Conservation (phyloP, 2,888 invertebrate species). For the Meteorus colon region DNA sequence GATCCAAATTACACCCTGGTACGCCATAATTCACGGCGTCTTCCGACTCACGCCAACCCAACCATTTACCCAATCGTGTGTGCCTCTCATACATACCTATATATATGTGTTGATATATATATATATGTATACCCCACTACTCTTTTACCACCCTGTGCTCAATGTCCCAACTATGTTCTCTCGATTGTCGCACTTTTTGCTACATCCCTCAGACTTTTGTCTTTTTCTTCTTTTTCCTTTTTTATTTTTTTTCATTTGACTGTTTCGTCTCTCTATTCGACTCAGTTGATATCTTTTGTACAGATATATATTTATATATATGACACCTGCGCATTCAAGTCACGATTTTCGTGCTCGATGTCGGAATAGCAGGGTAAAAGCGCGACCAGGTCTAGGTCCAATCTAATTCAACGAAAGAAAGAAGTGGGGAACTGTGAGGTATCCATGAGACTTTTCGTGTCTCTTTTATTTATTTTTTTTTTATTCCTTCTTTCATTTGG, state of each 20-base stretch:
- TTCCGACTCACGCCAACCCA: slow-evolving; percentile 26
- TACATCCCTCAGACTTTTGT: not conserved
- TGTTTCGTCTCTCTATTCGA: slow-evolving; percentile 1
- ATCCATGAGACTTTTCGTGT: slow-evolving; percentile 18
- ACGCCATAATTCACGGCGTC: slow-evolving; percentile 45
- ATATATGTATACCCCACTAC: no score
- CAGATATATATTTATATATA: not conserved
- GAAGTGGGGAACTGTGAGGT: not conserved
- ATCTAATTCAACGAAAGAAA: slow-evolving; percentile 34
- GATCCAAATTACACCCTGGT: slow-evolving; percentile 44
- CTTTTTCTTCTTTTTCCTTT: not conserved
- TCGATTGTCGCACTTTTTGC: slow-evolving; percentile 42
- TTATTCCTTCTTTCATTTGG: not conserved
- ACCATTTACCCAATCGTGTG: slow-evolving; percentile 30
- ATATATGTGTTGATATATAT: not conserved
- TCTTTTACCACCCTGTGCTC: not conserved
- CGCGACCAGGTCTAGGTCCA: slow-evolving; percentile 29
- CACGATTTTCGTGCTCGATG: slow-evolving; percentile 53
- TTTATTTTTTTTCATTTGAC: not conserved
- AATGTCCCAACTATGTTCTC: slow-evolving; percentile 34
- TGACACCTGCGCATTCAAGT: slow-evolving; percentile 55
- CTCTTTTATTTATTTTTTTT: not conserved
- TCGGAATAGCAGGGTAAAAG: slow-evolving; percentile 44
- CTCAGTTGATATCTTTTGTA: slow-evolving; percentile 15
- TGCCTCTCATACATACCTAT: slow-evolving; percentile 19